These are phyloP conservation scores for Xenopus petersii DNA, from an alignment of 2,797 vertebrate species.

Conservation along the genomic window DNA sequence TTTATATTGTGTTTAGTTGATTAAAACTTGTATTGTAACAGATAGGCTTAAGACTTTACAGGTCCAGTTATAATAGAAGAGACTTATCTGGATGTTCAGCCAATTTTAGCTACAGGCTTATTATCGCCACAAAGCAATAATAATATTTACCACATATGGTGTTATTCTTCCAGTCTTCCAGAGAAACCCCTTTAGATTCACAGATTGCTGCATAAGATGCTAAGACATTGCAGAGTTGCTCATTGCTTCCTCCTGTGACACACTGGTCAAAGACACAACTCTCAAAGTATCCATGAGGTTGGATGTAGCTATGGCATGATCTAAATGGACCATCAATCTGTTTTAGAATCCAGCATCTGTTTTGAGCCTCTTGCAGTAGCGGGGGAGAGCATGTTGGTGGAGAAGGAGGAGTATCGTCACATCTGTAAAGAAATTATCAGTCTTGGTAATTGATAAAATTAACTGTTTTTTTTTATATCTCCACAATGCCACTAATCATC, in stretches of 20 bases:
- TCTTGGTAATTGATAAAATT: too few relatives aligned
- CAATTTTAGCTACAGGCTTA: too few relatives aligned
- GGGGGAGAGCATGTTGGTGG: conserved; percentile 55
- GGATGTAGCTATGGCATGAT: conserved; percentile 69
- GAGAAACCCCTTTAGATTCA: conserved; percentile 63
- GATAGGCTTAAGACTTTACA: too few relatives aligned
- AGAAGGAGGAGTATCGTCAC: conserved; percentile 56
- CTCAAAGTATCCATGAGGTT: conserved; percentile 66
- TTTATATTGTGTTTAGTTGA: too few relatives aligned
- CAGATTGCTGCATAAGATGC: conserved; percentile 74
- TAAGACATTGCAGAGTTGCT: conserved; percentile 68
- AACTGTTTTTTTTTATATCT: too few relatives aligned
- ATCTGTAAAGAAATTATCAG: conserved; percentile 46
- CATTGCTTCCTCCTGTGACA: conserved; percentile 61
- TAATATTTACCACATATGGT: neutral
- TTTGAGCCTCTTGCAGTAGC: conserved; percentile 55
- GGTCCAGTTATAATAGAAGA: too few relatives aligned
- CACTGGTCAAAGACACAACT: conserved; percentile 79
- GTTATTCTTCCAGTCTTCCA: conserved; percentile 67
- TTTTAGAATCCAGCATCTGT: conserved; percentile 56
- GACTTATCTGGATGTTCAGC: too few relatives aligned
- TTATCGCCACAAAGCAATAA: too few relatives aligned
- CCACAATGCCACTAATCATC: too few relatives aligned
- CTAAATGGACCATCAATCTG: conserved; percentile 59
- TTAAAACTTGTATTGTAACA: too few relatives aligned